These are phyloP conservation scores for Heliocidaris erythrogramma DNA, from an alignment of 35 echinoderm and acorn worm genomes.

Conservation along the genomic window DNA sequence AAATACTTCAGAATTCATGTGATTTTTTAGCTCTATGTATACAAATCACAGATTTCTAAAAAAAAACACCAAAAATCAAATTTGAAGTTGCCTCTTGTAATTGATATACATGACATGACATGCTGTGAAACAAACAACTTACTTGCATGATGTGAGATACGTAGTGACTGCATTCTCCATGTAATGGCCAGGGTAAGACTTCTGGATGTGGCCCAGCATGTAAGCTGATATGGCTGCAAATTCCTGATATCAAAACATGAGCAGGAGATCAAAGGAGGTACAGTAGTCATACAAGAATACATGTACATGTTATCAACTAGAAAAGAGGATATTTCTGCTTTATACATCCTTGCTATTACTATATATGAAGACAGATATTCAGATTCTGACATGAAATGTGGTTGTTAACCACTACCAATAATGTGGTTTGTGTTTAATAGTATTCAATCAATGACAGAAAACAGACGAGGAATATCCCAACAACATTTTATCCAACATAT, in stretches of 20 bases:
- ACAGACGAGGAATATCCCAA: no score
- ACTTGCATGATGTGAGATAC: constrained; percentile 96
- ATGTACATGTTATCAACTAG: no score
- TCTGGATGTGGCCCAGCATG: constrained; percentile 91
- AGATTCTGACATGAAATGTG: background rate
- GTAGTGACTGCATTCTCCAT: constrained; percentile 94
- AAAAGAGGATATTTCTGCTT: background rate
- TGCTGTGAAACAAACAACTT: constrained; percentile 42
- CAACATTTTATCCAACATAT: no score
- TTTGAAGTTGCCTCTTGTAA: no score
- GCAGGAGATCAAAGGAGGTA: background rate
- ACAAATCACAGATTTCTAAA: no score
- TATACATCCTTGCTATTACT: background rate
- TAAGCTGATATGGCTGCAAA: constrained; percentile 94
- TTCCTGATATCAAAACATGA: constrained; percentile 63
- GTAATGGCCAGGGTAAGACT: constrained; percentile 85
- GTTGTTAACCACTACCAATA: background rate
- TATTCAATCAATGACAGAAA: background rate
- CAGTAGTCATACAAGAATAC: background rate
- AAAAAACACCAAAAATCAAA: no score
- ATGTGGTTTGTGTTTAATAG: background rate
- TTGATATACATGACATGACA: no score
- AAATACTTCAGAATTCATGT: no score
- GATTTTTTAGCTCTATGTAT: no score
- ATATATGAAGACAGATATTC: background rate